Evolutionary conservation across 2,797 vertebrate genomes (phyloP).

Genomic region (Cirrhinus mrigala): DNA sequence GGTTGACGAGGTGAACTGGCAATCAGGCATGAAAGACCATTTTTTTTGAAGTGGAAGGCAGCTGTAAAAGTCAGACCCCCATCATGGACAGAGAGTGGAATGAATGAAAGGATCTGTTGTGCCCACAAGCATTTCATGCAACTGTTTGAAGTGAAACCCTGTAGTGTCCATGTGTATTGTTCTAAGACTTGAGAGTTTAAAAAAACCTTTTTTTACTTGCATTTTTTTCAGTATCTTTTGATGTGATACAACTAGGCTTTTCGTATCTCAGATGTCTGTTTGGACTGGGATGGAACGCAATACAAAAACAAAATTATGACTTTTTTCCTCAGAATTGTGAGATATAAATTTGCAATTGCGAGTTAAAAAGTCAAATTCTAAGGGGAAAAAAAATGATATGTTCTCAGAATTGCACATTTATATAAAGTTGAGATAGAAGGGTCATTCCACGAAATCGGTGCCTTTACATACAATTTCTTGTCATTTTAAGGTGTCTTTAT

Average conservation of each 20-base stretch:
- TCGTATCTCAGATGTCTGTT: not conserved
- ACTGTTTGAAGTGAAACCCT: constrained; percentile 38
- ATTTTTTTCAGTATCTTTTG: not conserved
- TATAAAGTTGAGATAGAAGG: too few species aligned
- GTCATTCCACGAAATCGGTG: too few species aligned
- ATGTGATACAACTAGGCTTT: not conserved
- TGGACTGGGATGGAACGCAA: not conserved
- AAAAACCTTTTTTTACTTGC: rapidly evolving
- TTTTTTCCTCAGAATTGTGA: too few species aligned
- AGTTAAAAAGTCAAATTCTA: too few species aligned
- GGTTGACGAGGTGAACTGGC: constrained; percentile 45
- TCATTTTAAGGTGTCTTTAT: too few species aligned
- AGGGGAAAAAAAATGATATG: too few species aligned
- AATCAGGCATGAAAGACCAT: constrained; percentile 46
- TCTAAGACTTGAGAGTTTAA: not conserved
- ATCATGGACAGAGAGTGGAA: constrained; percentile 32
- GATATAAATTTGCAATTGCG: too few species aligned
- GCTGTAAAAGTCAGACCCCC: constrained; percentile 43
- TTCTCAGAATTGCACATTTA: too few species aligned
- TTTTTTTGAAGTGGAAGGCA: constrained; percentile 53
- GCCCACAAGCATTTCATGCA: constrained; percentile 16
- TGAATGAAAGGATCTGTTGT: constrained; percentile 36
- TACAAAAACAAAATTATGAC: too few species aligned
- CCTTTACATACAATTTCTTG: too few species aligned
- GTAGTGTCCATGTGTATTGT: constrained; percentile 27